Evolutionary conservation across 2,888 invertebrate species (phyloP), one percentile per base, ranked within the genome.

Genomic region (Carcina quercana): DNA sequence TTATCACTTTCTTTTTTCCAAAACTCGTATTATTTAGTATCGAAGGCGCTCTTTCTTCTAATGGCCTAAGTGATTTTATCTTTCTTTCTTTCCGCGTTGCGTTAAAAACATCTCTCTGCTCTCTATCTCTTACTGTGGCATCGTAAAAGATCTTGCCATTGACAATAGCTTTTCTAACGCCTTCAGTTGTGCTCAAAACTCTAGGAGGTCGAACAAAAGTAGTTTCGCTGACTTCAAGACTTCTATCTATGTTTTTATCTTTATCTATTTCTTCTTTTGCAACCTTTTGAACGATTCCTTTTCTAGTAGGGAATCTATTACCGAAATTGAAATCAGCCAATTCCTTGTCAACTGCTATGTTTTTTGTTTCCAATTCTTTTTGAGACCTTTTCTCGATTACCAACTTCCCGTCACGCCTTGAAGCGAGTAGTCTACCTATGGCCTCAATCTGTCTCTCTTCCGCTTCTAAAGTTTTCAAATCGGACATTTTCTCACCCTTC

Each of bases 381-480:
- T 84, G 71, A 0, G 82, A 74, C 14, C 75, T 48, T 40, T 82
- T 83, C 31, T 82, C 79, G 37, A 84, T 19, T 13, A 75, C 53
- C 0, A 84, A 39, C 37, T 76, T 78, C 0, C 70, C 66, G 1
- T 71, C 78, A 15, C 82, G 61, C 31, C 69, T 63, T 0, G 75
- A 67, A 2, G 82, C 82, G 42, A 85, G 32, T 10, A 83, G 53
- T 38, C 84, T 63, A 0, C 85, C 85, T 13, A 85, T 80, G 14
- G 75, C 84, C 53, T 85, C 85, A 21, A 85, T 85, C 43, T 85
- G 85, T 30, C 62, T 67, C 31, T 84, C 85, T 54, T 85, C 85
- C 0, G 84, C 83, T 48, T 83, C 75, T 27, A 84, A 53, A 25
- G 73, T 73, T 52, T 73, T 85, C 1, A 72, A 44, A 43, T 80